Evolutionary conservation across 2,113 vertebrate genomes (phyloP).

Genomic region (Lagopus muta): DNA sequence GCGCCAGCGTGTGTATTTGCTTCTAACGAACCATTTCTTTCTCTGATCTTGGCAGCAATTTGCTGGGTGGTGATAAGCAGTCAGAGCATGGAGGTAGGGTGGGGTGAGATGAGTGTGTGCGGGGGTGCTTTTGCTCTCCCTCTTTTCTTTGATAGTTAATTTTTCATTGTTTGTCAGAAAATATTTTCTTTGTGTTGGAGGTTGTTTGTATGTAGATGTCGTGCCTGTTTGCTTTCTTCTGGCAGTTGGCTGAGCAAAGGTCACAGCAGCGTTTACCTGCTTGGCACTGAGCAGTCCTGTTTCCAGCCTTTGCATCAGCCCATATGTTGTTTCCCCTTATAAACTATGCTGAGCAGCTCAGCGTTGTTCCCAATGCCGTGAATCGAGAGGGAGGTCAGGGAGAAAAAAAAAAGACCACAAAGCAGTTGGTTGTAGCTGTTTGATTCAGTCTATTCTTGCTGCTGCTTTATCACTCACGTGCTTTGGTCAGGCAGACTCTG

Average conservation of each 20-base stretch:
- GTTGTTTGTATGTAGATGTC: not conserved
- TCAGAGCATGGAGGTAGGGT: not conserved
- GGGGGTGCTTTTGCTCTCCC: not conserved
- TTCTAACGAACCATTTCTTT: not conserved
- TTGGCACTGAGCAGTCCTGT: not conserved
- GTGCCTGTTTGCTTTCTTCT: not conserved
- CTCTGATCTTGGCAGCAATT: not conserved
- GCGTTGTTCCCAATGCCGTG: not conserved
- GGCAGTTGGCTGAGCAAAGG: not conserved
- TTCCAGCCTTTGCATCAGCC: not conserved
- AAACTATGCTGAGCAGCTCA: not conserved
- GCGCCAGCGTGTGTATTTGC: not conserved
- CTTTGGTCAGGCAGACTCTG: not conserved
- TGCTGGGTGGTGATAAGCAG: not conserved
- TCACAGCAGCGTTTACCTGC: not conserved
- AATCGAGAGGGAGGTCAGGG: not conserved
- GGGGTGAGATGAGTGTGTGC: not conserved
- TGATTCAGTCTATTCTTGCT: not conserved
- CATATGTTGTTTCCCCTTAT: not conserved
- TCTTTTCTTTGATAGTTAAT: not conserved
- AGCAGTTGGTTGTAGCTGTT: conserved; percentile 22
- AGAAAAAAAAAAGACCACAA: not conserved
- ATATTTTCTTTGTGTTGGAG: not conserved
- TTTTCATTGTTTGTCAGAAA: not conserved
- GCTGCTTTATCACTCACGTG: not conserved